phyloP scores from a whole-genome alignment of 2,888 invertebrate species.

The Aporophyla lueneburgensis region DNA sequence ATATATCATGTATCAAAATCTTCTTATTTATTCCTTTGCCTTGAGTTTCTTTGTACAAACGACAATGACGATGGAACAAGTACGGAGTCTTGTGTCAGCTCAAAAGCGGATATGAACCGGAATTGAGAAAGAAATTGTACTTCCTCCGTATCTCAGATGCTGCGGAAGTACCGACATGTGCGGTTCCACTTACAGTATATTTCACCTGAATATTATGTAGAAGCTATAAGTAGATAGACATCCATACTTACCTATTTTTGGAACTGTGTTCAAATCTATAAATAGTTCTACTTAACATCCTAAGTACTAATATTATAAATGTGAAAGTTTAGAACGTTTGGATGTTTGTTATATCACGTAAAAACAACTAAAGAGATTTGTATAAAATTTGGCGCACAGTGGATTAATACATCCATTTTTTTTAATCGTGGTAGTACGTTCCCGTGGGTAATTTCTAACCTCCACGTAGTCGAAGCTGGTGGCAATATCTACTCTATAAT shows the following conservation, averaged over 20 bases:
- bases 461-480: too few species aligned
- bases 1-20: not conserved
- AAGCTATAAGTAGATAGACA: not conserved
- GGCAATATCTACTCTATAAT: too few species aligned
- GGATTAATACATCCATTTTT: too few species aligned
- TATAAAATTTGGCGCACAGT: too few species aligned
- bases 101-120: slow-evolving; percentile 44
- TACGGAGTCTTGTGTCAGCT: slow-evolving; percentile 25
- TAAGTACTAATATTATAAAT: too few species aligned
- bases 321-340: too few species aligned
- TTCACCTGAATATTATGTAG: slow-evolving; percentile 1
- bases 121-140: slow-evolving; percentile 54
- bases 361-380: too few species aligned
- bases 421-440: too few species aligned
- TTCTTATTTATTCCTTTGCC: not conserved
- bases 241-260: not conserved
- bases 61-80: not conserved
- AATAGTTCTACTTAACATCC: not conserved
- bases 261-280: not conserved
- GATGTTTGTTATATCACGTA: too few species aligned
- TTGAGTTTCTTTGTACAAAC: slow-evolving; percentile 3
- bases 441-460: too few species aligned
- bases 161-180: slow-evolving; percentile 26
- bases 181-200: not conserved
- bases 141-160: slow-evolving; percentile 31